A percentile compares a stretch with the other conserved stretches of the same genome.
These are phyloP conservation scores for Raillietiella orientalis DNA, from an alignment of 2,888 invertebrate species.

Conservation along the genomic window DNA sequence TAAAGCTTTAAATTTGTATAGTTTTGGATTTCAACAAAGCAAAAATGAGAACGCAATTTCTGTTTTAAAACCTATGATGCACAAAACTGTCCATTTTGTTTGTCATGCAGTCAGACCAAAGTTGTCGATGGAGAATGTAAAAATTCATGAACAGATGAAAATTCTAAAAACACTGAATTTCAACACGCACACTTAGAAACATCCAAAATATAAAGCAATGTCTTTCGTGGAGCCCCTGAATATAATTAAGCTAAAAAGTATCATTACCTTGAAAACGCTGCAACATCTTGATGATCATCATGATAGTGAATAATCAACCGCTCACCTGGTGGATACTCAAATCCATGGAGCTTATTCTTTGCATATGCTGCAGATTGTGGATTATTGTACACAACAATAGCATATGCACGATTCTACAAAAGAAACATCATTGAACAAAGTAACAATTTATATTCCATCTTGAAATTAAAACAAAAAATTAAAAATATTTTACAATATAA, in stretches of 20 bases:
- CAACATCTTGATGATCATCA: not conserved
- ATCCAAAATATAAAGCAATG: not conserved
- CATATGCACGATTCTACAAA: slow-evolving; percentile 12
- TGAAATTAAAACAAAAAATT: not conserved
- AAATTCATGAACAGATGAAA: no score
- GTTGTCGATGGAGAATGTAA: no score
- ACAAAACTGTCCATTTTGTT: no score
- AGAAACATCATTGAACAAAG: not conserved
- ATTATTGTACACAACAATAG: slow-evolving; percentile 32
- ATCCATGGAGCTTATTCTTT: slow-evolving; percentile 51
- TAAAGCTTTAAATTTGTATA: no score
- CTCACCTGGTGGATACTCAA: slow-evolving; percentile 68
- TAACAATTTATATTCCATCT: not conserved
- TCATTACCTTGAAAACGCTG: not conserved
- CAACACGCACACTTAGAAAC: not conserved
- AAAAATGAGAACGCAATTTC: no score
- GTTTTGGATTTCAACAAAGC: no score
- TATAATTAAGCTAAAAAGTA: no score
- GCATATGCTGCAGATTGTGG: slow-evolving; percentile 36
- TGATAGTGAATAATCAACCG: slow-evolving; percentile 34
- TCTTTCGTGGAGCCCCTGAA: no score
- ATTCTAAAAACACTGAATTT: not conserved
- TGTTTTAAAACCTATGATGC: no score
- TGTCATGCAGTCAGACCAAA: no score
- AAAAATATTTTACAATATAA: no score